phyloP scores from a whole-genome alignment of 2,113 vertebrate species.

The Oryzias curvinotus region DNA sequence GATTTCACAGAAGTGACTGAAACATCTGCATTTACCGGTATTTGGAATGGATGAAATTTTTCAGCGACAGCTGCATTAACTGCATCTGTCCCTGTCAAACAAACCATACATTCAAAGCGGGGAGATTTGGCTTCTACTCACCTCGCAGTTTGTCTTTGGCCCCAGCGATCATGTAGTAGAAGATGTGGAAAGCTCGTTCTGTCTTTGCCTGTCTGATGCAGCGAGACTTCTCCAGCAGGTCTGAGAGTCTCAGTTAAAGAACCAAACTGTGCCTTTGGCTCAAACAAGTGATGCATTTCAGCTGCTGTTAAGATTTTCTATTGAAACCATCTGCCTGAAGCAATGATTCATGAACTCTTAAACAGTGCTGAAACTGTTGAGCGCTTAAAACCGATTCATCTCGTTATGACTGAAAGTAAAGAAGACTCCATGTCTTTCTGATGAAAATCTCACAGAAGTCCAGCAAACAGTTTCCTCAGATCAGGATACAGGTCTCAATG shows the following conservation, averaged over 20 bases:
- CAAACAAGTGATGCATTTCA: not conserved
- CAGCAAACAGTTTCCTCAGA: not conserved
- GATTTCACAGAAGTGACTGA: too few relatives aligned
- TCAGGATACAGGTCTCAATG: conserved; percentile 98
- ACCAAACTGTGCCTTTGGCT: not conserved
- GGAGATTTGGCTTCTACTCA: conserved; percentile 23
- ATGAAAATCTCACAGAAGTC: not conserved
- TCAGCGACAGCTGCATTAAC: not conserved
- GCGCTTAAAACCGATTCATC: not conserved
- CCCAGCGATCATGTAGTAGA: conserved; percentile 94
- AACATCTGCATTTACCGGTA: too few relatives aligned
- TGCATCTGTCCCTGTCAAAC: too few relatives aligned
- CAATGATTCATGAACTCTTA: too few relatives aligned
- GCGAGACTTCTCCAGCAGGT: conserved; percentile 95
- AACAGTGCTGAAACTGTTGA: too few relatives aligned
- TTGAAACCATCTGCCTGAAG: too few relatives aligned
- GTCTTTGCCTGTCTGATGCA: conserved; percentile 96
- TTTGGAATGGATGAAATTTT: not conserved
- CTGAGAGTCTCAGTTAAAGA: conserved; percentile 73
- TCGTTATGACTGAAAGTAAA: not conserved
- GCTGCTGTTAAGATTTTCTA: too few relatives aligned
- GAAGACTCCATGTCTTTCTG: not conserved
- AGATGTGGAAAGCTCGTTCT: conserved; percentile 95
- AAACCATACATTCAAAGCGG: too few relatives aligned
- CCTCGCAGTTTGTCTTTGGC: conserved; percentile 73